Percentiles rank a stretch among this genome's conserved stretches.
Conservation (phyloP, 2,797 vertebrate genomes). For the Anguilla obscura region DNA sequence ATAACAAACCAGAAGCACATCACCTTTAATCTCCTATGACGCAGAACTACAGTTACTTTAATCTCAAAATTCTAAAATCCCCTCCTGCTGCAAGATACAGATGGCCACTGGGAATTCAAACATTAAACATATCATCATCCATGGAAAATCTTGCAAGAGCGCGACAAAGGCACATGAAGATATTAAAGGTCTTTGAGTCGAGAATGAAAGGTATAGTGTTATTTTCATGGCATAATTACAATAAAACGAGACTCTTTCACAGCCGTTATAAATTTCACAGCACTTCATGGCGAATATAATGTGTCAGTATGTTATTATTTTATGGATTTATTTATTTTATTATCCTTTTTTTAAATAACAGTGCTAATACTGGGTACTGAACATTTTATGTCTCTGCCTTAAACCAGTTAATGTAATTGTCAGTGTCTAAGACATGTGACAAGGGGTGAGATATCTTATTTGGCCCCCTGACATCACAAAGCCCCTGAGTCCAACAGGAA, state of each 20-base stretch:
- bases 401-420: background rate
- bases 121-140: background rate
- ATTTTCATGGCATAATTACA: constrained; percentile 6
- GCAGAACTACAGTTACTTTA: background rate
- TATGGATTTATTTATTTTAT: background rate
- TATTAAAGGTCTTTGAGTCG: background rate
- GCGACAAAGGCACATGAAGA: background rate
- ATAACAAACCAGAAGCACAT: background rate
- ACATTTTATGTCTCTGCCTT: background rate
- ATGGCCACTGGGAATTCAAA: constrained; percentile 9
- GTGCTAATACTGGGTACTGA: background rate
- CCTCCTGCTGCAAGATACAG: background rate
- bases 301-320: background rate
- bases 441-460: constrained; percentile 2
- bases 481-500: background rate
- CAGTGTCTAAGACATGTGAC: background rate
- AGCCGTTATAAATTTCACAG: constrained; percentile 1
- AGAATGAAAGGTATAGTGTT: background rate
- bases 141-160: background rate
- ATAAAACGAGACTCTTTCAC: background rate
- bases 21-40: background rate
- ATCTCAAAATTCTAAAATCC: background rate
- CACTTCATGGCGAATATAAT: background rate
- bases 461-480: background rate
- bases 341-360: background rate